These are phyloP conservation scores for Phragmatobia fuliginosa DNA, from an alignment of 2,888 invertebrate species.

Conservation along the genomic window DNA sequence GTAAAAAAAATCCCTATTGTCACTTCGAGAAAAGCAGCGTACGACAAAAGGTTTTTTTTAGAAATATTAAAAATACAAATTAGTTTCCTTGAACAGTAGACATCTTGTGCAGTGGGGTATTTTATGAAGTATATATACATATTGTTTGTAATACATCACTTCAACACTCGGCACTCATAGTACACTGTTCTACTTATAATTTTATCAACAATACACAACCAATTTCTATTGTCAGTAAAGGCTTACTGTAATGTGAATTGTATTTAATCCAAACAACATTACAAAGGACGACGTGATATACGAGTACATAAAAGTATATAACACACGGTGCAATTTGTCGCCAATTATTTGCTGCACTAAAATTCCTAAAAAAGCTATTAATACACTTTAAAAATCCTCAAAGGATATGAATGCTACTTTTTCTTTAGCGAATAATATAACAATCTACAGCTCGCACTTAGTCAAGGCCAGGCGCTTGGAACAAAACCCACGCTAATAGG, in stretches of 20 bases:
- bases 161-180: no score
- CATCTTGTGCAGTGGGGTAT: not conserved
- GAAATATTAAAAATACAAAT: not conserved
- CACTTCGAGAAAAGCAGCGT: not conserved
- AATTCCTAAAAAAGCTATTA: not conserved
- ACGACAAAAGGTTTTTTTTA: no score
- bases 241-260: not conserved
- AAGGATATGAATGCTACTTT: no score
- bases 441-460: no score
- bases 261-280: not conserved
- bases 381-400: no score
- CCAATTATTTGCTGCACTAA: not conserved
- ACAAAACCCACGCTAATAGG: conserved; percentile 5
- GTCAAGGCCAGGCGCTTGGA: not conserved
- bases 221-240: not conserved
- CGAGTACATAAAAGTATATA: not conserved
- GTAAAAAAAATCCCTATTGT: not conserved
- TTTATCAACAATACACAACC: not conserved
- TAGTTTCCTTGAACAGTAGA: not conserved
- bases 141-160: no score
- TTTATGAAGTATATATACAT: not conserved
- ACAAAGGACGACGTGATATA: not conserved
- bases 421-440: no score
- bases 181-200: not conserved
- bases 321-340: not conserved